Base-by-base conservation (phyloP, 2,797 vertebrate species). In the Toxotes lorentzi region DNA sequence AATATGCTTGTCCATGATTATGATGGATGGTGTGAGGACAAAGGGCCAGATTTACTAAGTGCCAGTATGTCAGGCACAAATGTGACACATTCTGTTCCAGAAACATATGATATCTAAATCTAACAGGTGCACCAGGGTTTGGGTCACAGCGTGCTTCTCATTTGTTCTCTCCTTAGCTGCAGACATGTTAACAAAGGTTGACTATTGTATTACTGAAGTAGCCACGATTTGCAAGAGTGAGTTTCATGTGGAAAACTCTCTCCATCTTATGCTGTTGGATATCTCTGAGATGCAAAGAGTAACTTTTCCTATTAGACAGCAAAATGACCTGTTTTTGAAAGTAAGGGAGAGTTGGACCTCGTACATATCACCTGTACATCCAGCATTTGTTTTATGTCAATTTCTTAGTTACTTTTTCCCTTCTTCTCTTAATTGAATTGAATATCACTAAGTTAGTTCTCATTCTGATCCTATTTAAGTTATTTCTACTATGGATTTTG, bases 11-110 rank as follows among this genome's bases (percentile, higher is more conserved):
- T 73, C 10, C 9, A 11, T 21, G 45, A 62, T 84, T 79, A 83
- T 77, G 70, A 78, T 1, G 32, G 61, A 83, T 81, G 79, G 58
- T 38, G 17, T 60, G 64, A 77, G 47, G 60, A 75, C 35, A 62
- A 66, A 56, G 19, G 69, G 41, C 3, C 10, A 35, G 43, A 74
- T 70, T 51, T 54, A 66, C 9, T 34, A 27, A 21, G 43, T 59
- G 38, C 3, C 32, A 51, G 38, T 67, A 59, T 53, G 57, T 66
- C n/a, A 47, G 14, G 11, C 13, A 76, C 38, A 62, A 58, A 65
- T 9, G 19, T 47, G 38, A 30, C 27, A 30, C 27, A 30, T 30
- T 30, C 27, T 30, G 27, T 30, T 30, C 27, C 27, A 30, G 27
- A 30, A 30, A 30, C 27, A 30, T 30, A 30, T 30, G 27, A 30